Conservation (phyloP, 2,797 vertebrate genomes). For the Knipowitschia caucasica region DNA sequence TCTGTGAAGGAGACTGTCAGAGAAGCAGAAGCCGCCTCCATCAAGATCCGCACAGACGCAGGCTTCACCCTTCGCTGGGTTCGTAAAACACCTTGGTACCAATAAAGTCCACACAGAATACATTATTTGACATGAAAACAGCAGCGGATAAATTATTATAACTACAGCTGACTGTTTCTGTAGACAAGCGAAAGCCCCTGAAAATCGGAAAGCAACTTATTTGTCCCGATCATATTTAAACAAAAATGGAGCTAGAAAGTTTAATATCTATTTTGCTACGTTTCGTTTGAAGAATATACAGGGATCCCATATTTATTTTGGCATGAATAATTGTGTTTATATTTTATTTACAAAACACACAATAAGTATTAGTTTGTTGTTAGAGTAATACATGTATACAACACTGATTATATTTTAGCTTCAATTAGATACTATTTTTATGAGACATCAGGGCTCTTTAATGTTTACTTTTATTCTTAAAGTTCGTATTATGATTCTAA, state of each 20-base stretch:
- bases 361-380: constrained; percentile 60
- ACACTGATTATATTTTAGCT: constrained; percentile 46
- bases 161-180: constrained; percentile 30
- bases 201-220: constrained; percentile 45
- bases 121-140: constrained; percentile 23
- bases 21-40: constrained; percentile 97
- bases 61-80: constrained; percentile 98
- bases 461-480: constrained; percentile 59
- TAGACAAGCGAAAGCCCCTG: constrained; percentile 40
- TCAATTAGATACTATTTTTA: constrained; percentile 38
- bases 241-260: constrained; percentile 50
- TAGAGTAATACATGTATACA: constrained; percentile 69
- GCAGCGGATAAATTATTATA: constrained; percentile 25
- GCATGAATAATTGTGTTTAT: constrained; percentile 73
- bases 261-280: constrained; percentile 80
- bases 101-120: constrained; percentile 71
- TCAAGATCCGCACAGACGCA: constrained; percentile 97
- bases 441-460: constrained; percentile 29
- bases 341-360: constrained; percentile 70
- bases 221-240: constrained; percentile 44
- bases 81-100: constrained; percentile 98
- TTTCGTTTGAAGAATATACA: constrained; percentile 74
- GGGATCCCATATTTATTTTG: constrained; percentile 79
- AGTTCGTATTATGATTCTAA: constrained; percentile 27
- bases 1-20: constrained; percentile 98